Evolutionary conservation across 2,888 invertebrate genomes (phyloP), one percentile per base, ranked within the genome.

Genomic region (Eupithecia subfuscata): DNA sequence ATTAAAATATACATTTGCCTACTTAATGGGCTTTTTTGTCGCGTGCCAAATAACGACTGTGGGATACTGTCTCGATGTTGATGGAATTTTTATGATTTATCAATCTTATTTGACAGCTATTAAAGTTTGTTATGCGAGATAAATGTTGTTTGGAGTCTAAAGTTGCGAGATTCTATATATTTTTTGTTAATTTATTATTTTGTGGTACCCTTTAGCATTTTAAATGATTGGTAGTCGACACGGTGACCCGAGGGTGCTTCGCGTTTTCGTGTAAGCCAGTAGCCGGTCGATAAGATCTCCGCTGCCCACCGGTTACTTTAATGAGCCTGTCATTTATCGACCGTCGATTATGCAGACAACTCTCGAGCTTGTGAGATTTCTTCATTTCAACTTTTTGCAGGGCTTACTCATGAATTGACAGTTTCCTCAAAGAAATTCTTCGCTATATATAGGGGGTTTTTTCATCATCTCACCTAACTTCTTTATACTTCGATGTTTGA

Each of bases 1-100:
- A 92, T 94, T 93, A 92, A 94, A 92, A 93, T 93, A 93, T 92
- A 93, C 92, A 92, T 92, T 93, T 92, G 92, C 91, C 91, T 94
- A 90, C 89, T 88, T 92, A 93, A 93, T 93, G 92, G 90, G 87
- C 87, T 92, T 94, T 93, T 94, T 93, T 92, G 92, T 91, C 93
- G 88, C 91, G 93, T 93, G 91, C 90, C 91, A 91, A 88, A 90
- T 87, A 89, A 87, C 88, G 81, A 85, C 87, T 86, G 85, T 82
- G 89, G 87, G 87, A 88, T 87, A 83, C 84, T 82, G 86, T 84
- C 83, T 86, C 82, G 81, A 83, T 82, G 84, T 84, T 88, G 86
- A 87, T 90, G 89, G 88, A 87, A 85, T 90, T 90, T 89, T 88
- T 91, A 89, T 89, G 87, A 90, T 90, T 90, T 90, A 91, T 91